These are phyloP conservation scores for Temnothorax unifasciatus DNA, from an alignment of 2,888 invertebrate genomes.

Conservation along the genomic window DNA sequence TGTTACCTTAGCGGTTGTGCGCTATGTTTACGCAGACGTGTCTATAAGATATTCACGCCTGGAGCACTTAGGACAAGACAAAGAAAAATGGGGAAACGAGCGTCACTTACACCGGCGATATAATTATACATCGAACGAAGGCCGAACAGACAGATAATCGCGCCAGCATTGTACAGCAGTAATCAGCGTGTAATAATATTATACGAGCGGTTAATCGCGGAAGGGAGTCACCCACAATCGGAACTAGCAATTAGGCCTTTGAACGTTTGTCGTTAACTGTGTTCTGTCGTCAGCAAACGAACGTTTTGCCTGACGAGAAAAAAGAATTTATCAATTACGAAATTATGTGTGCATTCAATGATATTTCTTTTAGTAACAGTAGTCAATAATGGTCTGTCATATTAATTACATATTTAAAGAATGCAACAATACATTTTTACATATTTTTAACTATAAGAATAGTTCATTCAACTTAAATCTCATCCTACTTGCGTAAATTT, in stretches of 20 bases:
- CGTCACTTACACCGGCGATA: conserved; percentile 47
- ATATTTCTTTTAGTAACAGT: background rate
- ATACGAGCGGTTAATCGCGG: conserved; percentile 38
- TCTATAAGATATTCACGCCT: conserved; percentile 16
- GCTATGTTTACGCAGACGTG: background rate
- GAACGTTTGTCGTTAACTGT: background rate
- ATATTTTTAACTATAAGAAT: too few relatives aligned
- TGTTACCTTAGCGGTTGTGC: background rate
- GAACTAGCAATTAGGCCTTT: background rate
- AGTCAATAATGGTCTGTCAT: background rate
- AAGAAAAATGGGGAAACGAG: conserved; percentile 23
- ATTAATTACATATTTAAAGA: background rate
- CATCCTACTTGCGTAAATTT: background rate
- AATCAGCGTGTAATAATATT: conserved; percentile 57
- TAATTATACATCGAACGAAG: conserved; percentile 56
- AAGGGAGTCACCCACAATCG: conserved; percentile 14
- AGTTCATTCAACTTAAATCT: background rate
- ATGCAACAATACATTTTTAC: background rate
- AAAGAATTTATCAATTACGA: background rate
- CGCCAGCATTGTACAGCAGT: conserved; percentile 14
- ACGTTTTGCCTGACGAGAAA: background rate
- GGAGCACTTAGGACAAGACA: background rate
- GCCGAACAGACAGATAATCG: conserved; percentile 50
- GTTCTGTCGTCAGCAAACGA: background rate
- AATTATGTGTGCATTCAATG: background rate